phyloP scores from a whole-genome alignment of 2,888 invertebrate genomes.

The Holacanthella duospinosa region DNA sequence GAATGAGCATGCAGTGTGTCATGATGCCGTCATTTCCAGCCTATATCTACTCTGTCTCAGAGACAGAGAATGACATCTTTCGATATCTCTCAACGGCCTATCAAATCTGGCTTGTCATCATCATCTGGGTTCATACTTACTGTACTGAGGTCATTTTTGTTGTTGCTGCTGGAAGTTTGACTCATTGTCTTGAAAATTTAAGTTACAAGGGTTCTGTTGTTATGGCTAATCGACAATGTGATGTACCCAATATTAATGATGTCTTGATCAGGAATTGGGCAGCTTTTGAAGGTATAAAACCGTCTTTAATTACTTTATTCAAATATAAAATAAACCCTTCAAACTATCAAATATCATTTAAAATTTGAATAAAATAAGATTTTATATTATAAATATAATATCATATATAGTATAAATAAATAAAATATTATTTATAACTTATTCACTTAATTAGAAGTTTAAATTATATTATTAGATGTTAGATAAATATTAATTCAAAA shows the following conservation, averaged over 20 bases:
- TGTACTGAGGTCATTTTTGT: constrained; percentile 33
- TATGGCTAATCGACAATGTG: constrained; percentile 36
- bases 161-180: constrained; percentile 27
- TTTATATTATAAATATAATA: no score
- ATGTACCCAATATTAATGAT: constrained; percentile 33
- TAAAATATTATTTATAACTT: no score
- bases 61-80: constrained; percentile 21
- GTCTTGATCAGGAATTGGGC: constrained; percentile 37
- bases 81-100: constrained; percentile 22
- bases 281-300: constrained; percentile 30
- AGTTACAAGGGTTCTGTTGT: constrained; percentile 35
- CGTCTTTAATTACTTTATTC: neutral
- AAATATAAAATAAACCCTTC: neutral
- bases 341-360: no score
- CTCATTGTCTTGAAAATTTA: constrained; percentile 35
- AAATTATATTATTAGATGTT: no score
- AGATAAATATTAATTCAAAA: no score
- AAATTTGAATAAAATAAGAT: no score
- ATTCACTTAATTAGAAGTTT: no score
- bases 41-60: constrained; percentile 27
- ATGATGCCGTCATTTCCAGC: constrained; percentile 22
- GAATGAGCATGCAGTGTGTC: constrained; percentile 24
- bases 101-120: constrained; percentile 31
- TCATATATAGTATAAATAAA: no score
- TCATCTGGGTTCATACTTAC: constrained; percentile 31